Percentiles rank a stretch among this genome's conserved stretches.
Conservation (phyloP, 2,888 invertebrate genomes). For the Bellardia bayeri region DNA sequence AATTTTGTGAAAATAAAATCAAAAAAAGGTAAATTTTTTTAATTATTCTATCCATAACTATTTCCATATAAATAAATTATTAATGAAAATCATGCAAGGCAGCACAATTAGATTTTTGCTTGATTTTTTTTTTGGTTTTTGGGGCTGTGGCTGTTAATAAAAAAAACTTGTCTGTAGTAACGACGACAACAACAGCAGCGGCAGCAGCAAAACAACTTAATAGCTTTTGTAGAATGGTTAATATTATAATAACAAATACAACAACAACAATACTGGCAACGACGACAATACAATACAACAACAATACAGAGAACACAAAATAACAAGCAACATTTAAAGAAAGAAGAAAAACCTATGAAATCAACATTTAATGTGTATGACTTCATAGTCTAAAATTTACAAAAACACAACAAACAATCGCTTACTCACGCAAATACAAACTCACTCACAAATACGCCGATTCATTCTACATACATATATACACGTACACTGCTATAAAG, state of each 20-base stretch:
- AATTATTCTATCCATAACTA: background rate
- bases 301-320: slow-evolving; percentile 14
- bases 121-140: slow-evolving; percentile 47
- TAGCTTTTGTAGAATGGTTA: slow-evolving; percentile 68
- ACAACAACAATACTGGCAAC: slow-evolving; percentile 47
- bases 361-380: slow-evolving; percentile 72
- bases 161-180: slow-evolving; percentile 68
- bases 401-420: slow-evolving; percentile 48
- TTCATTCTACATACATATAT: background rate
- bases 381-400: slow-evolving; percentile 73
- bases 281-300: slow-evolving; percentile 38
- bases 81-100: background rate
- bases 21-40: slow-evolving; percentile 42
- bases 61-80: background rate
- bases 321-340: slow-evolving; percentile 43
- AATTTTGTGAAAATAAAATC: slow-evolving; percentile 40
- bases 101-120: slow-evolving; percentile 9
- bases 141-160: slow-evolving; percentile 70
- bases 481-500: slow-evolving; percentile 26
- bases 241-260: slow-evolving; percentile 44
- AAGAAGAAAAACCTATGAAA: slow-evolving; percentile 64
- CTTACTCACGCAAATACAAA: slow-evolving; percentile 20
- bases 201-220: slow-evolving; percentile 48
- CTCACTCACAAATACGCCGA: slow-evolving; percentile 8
- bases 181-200: slow-evolving; percentile 43